Conservation (phyloP, 53 echinoderm and acorn worm species). For the Arbacia lixula region DNA sequence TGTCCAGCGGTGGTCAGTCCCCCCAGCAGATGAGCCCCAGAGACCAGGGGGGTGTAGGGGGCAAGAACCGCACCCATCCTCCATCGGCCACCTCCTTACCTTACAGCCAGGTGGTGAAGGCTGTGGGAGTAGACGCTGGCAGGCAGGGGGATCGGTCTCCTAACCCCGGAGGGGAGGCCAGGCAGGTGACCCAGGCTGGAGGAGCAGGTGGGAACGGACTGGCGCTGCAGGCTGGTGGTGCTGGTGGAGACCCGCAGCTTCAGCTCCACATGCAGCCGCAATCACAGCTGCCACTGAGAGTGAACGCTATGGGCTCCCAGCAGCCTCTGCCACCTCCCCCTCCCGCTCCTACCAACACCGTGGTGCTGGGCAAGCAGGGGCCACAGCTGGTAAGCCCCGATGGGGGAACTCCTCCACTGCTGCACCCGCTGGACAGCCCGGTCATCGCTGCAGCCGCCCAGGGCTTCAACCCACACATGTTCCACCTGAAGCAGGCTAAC, state of each 20-base stretch:
- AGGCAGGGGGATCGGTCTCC: constrained; percentile 43
- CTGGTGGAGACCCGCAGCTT: background rate
- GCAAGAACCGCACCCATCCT: constrained; percentile 25
- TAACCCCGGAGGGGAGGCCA: constrained; percentile 13
- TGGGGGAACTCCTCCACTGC: background rate
- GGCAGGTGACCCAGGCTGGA: background rate
- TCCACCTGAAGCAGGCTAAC: constrained; percentile 43
- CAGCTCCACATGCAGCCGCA: constrained; percentile 21
- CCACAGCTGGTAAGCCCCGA: constrained; percentile 43
- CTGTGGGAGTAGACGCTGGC: constrained; percentile 43
- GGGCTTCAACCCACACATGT: constrained; percentile 24
- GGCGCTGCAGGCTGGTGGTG: background rate
- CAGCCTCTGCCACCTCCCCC: background rate
- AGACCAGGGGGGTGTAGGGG: background rate
- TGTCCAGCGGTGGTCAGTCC: constrained; percentile 24
- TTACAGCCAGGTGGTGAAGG: constrained; percentile 65
- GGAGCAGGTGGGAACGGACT: background rate
- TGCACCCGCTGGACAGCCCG: constrained; percentile 38
- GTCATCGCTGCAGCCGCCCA: constrained; percentile 4
- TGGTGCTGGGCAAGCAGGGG: constrained; percentile 24
- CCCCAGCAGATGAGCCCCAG: constrained; percentile 43
- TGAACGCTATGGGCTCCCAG: constrained; percentile 7
- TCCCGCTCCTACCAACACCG: constrained; percentile 5
- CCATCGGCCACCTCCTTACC: constrained; percentile 52
- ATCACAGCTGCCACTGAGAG: constrained; percentile 5